Percentiles rank a stretch among this genome's conserved stretches.
These are phyloP conservation scores for Oophaga sylvatica DNA, from an alignment of 2,797 vertebrate genomes.

Conservation along the genomic window DNA sequence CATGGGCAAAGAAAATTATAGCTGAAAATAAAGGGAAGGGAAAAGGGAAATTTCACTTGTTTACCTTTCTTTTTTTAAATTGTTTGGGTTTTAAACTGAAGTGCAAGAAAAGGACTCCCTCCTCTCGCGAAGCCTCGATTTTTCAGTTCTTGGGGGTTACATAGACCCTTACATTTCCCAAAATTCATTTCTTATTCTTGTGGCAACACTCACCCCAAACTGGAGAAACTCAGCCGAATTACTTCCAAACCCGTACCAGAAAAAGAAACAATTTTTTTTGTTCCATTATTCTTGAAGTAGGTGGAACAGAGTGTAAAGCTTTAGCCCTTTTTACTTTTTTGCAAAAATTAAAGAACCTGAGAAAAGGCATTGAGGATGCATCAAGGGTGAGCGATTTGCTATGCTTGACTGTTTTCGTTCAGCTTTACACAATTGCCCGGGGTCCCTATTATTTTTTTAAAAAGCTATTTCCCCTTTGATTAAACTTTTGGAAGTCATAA, in stretches of 20 bases:
- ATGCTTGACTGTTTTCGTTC: conserved; percentile 54
- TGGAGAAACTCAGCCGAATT: conserved; percentile 55
- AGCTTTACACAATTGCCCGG: conserved; percentile 27
- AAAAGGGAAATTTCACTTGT: conserved; percentile 50
- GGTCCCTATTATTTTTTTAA: conserved; percentile 43
- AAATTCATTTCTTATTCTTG: conserved; percentile 67
- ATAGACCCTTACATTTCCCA: conserved; percentile 67
- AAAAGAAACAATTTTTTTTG: conserved; percentile 60
- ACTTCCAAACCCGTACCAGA: conserved; percentile 49
- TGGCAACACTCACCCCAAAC: conserved; percentile 56
- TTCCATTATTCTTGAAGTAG: conserved; percentile 51
- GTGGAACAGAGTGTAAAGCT: conserved; percentile 52
- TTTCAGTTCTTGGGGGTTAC: conserved; percentile 69
- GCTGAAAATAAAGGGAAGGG: conserved; percentile 55
- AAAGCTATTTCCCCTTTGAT: conserved; percentile 49
- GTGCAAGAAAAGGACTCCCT: conserved; percentile 68
- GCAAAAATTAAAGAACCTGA: neutral
- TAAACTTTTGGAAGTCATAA: conserved; percentile 46
- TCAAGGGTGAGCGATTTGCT: conserved; percentile 43
- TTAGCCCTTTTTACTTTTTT: conserved; percentile 59
- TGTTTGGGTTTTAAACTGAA: conserved; percentile 64
- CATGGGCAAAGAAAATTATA: neutral
- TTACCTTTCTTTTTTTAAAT: conserved; percentile 66
- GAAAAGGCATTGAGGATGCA: conserved; percentile 35
- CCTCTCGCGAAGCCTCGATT: conserved; percentile 67